Conservation (phyloP, 2,113 vertebrate species). For the Pteronura brasiliensis region DNA sequence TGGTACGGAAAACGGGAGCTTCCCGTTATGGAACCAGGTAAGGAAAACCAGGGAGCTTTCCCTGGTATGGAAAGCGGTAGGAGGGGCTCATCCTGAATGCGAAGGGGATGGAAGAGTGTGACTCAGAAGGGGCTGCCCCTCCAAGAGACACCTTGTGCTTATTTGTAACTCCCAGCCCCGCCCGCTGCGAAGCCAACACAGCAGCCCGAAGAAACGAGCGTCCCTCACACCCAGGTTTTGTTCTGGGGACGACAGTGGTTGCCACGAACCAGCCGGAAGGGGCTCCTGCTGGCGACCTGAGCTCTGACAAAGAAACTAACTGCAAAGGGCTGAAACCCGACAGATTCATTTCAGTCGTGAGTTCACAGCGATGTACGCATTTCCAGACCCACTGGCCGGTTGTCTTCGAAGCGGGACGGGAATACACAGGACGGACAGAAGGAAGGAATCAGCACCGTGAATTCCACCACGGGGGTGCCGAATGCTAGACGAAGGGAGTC, state of each 20-base stretch:
- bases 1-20: neutral
- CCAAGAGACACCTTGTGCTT: neutral
- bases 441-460: no score
- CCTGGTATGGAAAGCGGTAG: no score
- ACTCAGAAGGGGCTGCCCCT: neutral
- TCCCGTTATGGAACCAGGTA: no score
- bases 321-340: neutral
- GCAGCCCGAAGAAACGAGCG: neutral
- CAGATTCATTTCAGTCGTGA: no score
- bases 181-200: neutral
- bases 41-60: no score
- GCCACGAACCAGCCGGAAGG: neutral
- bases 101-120: neutral
- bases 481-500: neutral
- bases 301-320: neutral
- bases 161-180: neutral
- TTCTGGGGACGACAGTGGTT: neutral
- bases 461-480: neutral
- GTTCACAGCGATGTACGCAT: neutral
- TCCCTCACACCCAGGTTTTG: no score
- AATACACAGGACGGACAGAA: neutral
- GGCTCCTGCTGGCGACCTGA: neutral
- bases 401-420: no score
- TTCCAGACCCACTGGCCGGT: neutral
- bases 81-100: neutral